A percentile compares a stretch with the other conserved stretches of the same genome.
Conservation (phyloP, 2,888 invertebrate species). For the Ectemnius cavifrons region DNA sequence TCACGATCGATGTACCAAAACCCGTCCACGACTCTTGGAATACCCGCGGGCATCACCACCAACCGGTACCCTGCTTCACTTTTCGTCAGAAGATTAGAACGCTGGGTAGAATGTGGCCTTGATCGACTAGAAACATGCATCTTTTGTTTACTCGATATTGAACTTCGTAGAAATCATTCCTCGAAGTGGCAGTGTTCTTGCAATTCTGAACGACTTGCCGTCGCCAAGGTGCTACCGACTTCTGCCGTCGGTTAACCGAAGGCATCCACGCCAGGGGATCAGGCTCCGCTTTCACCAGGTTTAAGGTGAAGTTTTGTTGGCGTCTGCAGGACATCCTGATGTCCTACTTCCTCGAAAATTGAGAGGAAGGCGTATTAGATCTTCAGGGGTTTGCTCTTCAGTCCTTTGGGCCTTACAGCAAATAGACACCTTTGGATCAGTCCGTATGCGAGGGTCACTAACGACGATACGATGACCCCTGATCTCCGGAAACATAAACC, state of each 20-base stretch:
- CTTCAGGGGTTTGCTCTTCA: constrained; percentile 15
- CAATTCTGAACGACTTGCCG: constrained; percentile 7
- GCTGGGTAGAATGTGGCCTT: constrained; percentile 43
- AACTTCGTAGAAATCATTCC: constrained; percentile 11
- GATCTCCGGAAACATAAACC: constrained; percentile 65
- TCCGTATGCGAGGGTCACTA: constrained; percentile 49
- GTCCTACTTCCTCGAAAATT: constrained; percentile 49
- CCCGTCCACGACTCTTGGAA: constrained; percentile 55
- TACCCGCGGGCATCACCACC: constrained; percentile 50
- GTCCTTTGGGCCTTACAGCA: constrained; percentile 25
- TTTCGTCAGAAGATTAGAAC: constrained; percentile 17
- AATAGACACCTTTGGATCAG: constrained; percentile 53
- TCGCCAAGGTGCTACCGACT: too few species aligned
- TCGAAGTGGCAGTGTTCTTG: constrained; percentile 20
- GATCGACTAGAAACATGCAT: constrained; percentile 53
- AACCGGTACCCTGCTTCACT: constrained; percentile 45
- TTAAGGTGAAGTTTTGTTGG: neutral
- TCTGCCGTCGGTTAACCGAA: too few species aligned
- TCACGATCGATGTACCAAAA: constrained; percentile 59
- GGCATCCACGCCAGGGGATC: too few species aligned
- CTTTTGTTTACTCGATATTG: constrained; percentile 7
- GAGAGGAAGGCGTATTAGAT: constrained; percentile 23
- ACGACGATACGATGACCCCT: constrained; percentile 69
- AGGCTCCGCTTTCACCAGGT: too few species aligned
- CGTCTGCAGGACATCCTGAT: constrained; percentile 22